Evolutionary conservation across 2,888 invertebrate genomes (phyloP).

Genomic region (Nasonia oneida): DNA sequence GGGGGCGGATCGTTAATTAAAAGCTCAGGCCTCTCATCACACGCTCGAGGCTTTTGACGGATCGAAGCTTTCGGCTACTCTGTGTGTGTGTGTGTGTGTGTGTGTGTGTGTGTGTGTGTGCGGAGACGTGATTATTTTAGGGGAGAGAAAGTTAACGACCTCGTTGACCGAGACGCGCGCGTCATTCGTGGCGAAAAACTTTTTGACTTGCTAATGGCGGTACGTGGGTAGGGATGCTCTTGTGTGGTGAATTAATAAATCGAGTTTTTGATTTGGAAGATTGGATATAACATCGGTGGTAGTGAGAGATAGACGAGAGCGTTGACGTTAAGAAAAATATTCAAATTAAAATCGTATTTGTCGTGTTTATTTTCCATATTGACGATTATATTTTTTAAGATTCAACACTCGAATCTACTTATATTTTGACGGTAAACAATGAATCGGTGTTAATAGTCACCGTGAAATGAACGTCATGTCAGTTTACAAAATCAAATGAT

Average conservation of each 20-base stretch:
- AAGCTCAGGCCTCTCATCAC: conserved; percentile 66
- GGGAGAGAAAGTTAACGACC: conserved; percentile 66
- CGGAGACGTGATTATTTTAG: conserved; percentile 64
- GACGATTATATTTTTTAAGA: background rate
- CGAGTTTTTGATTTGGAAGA: background rate
- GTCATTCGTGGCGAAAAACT: conserved; percentile 31
- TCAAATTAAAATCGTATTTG: background rate
- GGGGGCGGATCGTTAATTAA: conserved; percentile 75
- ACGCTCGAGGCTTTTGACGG: conserved; percentile 43
- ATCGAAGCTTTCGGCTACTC: conserved; percentile 37
- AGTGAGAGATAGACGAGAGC: background rate
- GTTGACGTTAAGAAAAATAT: background rate
- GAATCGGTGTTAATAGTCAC: too few relatives aligned
- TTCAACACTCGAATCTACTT: background rate
- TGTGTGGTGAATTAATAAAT: conserved; percentile 40
- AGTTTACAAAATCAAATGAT: too few relatives aligned
- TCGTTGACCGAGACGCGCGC: conserved; percentile 56
- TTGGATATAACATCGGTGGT: background rate
- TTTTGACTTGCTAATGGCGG: conserved; percentile 45
- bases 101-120: conserved; percentile 31
- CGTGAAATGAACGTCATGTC: too few relatives aligned
- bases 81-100: conserved; percentile 31
- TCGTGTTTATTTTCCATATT: background rate
- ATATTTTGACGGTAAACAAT: too few relatives aligned
- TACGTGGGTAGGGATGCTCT: background rate